phyloP scores from a whole-genome alignment of 2,888 invertebrate species.

The Apamea sordens region DNA sequence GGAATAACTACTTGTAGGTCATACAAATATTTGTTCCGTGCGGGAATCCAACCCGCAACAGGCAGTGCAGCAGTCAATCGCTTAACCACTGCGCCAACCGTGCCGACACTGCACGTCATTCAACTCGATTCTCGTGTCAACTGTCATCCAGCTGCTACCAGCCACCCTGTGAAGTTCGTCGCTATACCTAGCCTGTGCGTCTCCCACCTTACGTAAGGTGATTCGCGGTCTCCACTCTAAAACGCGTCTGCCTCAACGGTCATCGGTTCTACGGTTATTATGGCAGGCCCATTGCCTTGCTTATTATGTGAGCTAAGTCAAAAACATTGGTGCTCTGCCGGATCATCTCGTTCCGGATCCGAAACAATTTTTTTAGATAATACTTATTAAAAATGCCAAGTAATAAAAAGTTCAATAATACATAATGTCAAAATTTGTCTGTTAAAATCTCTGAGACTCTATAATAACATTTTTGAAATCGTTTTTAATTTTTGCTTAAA shows the following conservation, averaged over 20 bases:
- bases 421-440: too few species aligned
- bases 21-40: too few species aligned
- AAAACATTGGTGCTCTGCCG: neutral
- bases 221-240: neutral
- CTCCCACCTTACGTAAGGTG: neutral
- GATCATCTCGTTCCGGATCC: neutral
- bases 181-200: neutral
- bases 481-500: too few species aligned
- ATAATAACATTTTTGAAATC: too few species aligned
- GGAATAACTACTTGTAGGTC: too few species aligned
- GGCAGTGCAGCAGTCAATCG: too few species aligned
- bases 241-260: neutral
- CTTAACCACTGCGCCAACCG: too few species aligned
- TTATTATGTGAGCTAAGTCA: neutral
- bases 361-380: too few species aligned
- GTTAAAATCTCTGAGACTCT: too few species aligned
- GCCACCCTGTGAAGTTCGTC: neutral
- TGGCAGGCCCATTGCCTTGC: neutral
- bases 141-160: neutral
- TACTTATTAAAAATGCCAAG: too few species aligned
- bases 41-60: too few species aligned
- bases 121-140: neutral
- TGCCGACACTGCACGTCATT: neutral
- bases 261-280: neutral
- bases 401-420: too few species aligned